Conservation (phyloP, 2,113 vertebrate species). For the Camelus bactrianus region DNA sequence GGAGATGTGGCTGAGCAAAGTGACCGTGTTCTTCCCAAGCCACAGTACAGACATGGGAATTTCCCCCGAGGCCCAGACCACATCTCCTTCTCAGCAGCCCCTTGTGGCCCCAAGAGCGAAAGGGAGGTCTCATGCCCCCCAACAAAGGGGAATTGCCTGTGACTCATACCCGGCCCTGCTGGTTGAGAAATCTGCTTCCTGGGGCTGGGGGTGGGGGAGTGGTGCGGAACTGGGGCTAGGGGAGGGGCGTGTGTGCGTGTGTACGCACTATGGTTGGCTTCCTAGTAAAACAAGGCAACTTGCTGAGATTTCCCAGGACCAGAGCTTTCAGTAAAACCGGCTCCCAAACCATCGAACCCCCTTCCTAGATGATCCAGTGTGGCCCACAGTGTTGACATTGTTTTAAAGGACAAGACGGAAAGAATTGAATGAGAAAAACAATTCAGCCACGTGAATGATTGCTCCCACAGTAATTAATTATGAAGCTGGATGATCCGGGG, state of each 20-base stretch:
- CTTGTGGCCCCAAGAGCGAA: neutral
- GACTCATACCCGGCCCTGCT: conserved; percentile 65
- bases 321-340: neutral
- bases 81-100: conserved; percentile 14
- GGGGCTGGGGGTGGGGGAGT: neutral
- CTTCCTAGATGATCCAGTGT: neutral
- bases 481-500: fast-evolving
- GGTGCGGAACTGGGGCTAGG: neutral
- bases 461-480: neutral
- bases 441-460: neutral
- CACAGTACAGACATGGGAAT: neutral
- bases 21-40: neutral
- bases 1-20: neutral
- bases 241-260: neutral
- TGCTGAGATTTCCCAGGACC: neutral
- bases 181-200: conserved; percentile 70
- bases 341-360: neutral
- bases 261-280: neutral
- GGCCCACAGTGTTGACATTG: neutral
- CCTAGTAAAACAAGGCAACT: neutral
- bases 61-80: conserved; percentile 7
- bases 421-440: neutral
- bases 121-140: neutral
- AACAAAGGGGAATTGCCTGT: conserved; percentile 51
- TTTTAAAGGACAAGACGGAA: neutral